Conservation (phyloP, 2,113 vertebrate genomes). For the Ondatra zibethicus region DNA sequence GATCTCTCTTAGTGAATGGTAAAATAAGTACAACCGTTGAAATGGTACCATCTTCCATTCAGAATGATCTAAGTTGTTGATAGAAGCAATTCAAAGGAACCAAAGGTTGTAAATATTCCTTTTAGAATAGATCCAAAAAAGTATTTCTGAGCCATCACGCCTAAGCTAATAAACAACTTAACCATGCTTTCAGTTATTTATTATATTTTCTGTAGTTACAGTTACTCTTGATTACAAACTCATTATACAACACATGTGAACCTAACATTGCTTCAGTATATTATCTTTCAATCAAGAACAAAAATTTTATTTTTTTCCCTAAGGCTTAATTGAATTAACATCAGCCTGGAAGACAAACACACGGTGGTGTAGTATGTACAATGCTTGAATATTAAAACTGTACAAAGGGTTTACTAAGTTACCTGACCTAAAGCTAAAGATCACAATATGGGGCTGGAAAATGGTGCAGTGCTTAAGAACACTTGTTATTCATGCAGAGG, state of each 20-base stretch:
- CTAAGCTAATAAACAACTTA: constrained; percentile 23
- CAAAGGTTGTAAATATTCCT: constrained; percentile 17
- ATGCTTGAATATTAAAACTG: not conserved
- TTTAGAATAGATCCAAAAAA: constrained; percentile 23
- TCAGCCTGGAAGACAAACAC: not conserved
- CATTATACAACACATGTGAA: constrained; percentile 29
- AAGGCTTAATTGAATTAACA: constrained; percentile 44
- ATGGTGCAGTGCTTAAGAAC: not conserved
- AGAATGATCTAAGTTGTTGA: not conserved
- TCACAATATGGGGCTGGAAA: not conserved
- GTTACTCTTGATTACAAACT: constrained; percentile 45
- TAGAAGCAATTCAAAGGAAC: constrained; percentile 46
- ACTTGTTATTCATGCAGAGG: not conserved
- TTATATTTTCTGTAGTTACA: not conserved
- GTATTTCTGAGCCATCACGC: not conserved
- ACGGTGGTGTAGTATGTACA: not conserved
- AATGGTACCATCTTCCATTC: not conserved
- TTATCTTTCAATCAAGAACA: constrained; percentile 13
- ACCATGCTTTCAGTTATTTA: constrained; percentile 25
- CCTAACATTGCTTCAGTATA: constrained; percentile 33
- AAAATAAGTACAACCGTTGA: constrained; percentile 25
- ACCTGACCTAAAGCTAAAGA: not conserved
- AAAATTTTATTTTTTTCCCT: constrained; percentile 29
- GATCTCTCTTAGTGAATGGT: not conserved
- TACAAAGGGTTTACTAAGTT: not conserved